Percentiles rank a stretch among this genome's conserved stretches.
Conservation (phyloP, 2,113 vertebrate genomes). For the Todiramphus saurophagus region DNA sequence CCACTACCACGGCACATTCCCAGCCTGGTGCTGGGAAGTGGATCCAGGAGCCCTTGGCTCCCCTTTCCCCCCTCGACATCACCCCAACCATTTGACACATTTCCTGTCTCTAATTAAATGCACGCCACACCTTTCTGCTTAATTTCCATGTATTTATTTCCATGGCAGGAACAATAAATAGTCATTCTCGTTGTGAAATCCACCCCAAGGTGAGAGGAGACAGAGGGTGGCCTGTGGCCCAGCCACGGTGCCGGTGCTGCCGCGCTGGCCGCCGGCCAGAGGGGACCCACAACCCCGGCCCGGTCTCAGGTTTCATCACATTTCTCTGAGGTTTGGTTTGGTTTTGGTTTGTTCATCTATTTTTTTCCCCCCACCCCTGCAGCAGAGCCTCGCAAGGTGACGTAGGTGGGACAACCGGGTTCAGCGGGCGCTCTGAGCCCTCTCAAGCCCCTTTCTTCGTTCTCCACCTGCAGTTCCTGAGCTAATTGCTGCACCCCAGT, state of each 20-base stretch:
- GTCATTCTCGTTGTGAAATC: conserved; percentile 39
- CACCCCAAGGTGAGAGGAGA: background rate
- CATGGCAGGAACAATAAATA: conserved; percentile 27
- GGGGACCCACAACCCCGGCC: background rate
- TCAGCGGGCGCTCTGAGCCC: background rate
- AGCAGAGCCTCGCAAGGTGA: accelerated
- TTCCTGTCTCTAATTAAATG: conserved; percentile 32
- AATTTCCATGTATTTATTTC: conserved; percentile 12
- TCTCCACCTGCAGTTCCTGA: accelerated
- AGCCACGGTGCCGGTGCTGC: background rate
- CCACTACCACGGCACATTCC: background rate
- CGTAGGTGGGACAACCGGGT: background rate
- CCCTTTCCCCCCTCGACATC: background rate
- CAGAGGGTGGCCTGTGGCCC: background rate
- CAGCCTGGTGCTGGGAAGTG: background rate
- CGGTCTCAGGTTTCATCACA: background rate
- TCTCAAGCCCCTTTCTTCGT: background rate
- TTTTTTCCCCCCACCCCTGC: background rate
- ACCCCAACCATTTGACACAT: conserved; percentile 27
- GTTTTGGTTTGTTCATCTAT: background rate
- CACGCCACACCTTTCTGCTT: conserved; percentile 36
- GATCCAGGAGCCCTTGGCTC: background rate
- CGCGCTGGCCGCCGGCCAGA: accelerated
- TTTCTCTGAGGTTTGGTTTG: background rate
- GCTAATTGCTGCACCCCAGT: background rate